Percentiles rank a stretch among this genome's conserved stretches.
phyloP scores from a whole-genome alignment of 2,797 vertebrate genomes.

The Cynopterus sphinx region DNA sequence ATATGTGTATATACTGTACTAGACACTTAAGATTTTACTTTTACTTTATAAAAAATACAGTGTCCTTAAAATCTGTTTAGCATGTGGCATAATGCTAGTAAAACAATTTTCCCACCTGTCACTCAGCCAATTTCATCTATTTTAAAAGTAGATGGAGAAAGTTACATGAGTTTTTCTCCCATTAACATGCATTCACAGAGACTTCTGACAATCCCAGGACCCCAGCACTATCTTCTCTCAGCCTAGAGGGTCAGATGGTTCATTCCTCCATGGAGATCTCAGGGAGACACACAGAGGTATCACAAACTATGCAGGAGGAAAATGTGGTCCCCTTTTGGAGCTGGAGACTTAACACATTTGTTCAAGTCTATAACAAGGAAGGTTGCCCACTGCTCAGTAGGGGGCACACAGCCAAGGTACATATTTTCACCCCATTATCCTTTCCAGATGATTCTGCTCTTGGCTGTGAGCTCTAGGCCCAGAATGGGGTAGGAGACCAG shows the following conservation, averaged over 20 bases:
- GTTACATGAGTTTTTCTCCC: not conserved
- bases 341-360: constrained; percentile 65
- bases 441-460: constrained; percentile 81
- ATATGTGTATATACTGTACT: not conserved
- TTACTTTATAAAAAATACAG: not conserved
- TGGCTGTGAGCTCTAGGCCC: constrained; percentile 79
- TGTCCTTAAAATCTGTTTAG: constrained; percentile 48
- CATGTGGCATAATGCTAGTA: not conserved
- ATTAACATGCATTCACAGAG: not conserved
- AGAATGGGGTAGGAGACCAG: constrained; percentile 69
- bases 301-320: not conserved
- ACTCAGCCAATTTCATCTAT: constrained; percentile 5
- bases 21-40: not conserved
- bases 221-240: not conserved
- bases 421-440: constrained; percentile 78
- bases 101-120: constrained; percentile 8
- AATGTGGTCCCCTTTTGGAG: constrained; percentile 6
- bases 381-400: constrained; percentile 55
- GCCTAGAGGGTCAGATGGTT: not conserved
- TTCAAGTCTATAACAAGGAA: constrained; percentile 64
- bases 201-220: not conserved
- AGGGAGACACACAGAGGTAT: not conserved
- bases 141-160: constrained; percentile 19
- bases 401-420: constrained; percentile 79
- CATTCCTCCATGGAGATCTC: not conserved